Evolutionary conservation across 2,113 vertebrate genomes (phyloP), one percentile per base, ranked within the genome.

Genomic region (Oxygymnocypris stewartii): DNA sequence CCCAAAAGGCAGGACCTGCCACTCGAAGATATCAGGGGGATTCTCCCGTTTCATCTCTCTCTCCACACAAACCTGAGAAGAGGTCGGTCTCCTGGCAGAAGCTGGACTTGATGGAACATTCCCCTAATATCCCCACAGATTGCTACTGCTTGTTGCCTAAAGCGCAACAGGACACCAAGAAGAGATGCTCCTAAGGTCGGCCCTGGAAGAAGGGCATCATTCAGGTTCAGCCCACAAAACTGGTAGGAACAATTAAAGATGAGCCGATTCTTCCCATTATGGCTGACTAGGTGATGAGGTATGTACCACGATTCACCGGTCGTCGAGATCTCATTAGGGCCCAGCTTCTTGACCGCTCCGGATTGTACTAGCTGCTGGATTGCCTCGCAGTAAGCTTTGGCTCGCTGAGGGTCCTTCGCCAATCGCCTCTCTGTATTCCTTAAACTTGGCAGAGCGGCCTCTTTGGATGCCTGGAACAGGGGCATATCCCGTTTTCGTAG

Each of bases 191-290:
- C 20, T 4, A 59, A n/a, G 57, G 20, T 59, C 20, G 8, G 20
- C 10, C 57, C 57, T n/a, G 57, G 57, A n/a, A n/a, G 57, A 9
- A 59, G 57, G 20, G 57, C 57, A 59, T 59, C 57, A 59, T 86
- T 88, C 1, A 88, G 28, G 3, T 40, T 84, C 10, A 51, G 49
- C 2, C 81, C 81, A 23, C 54, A 11, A 16, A 80, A 74, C 4
- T 49, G 20, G 71, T 74, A 78, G 28, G 79, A 88, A 20, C 79
- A 88, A 16, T 88, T 88, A 7, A 86, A 88, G 1, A 88, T 83
- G 3, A 71, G 11, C 6, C 6, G 28, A 85, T 79, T 31, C 67
- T 88, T 89, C 6, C 85, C 80, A 54, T 88, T 86, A 18, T 84
- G 81, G 11, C 67, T 20, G 0, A 87, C 85, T 40, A 87, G 25